These are phyloP conservation scores for Pachyuromys duprasi DNA, from an alignment of 2,797 vertebrate genomes.

Conservation along the genomic window DNA sequence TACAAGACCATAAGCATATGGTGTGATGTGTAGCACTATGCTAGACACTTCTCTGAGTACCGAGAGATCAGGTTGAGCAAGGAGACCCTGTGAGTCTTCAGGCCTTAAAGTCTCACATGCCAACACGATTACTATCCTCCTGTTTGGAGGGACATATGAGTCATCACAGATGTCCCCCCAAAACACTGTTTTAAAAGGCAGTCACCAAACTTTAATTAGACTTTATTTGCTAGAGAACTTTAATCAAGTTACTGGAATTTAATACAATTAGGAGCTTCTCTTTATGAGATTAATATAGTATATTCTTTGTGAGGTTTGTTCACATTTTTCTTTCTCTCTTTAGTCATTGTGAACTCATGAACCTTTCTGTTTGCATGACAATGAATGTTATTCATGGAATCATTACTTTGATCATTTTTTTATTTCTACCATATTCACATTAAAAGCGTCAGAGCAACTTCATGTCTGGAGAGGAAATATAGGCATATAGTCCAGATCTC, in stretches of 20 bases:
- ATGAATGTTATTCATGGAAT: not conserved
- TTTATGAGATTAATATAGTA: not conserved
- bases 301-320: not conserved
- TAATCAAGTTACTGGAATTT: not conserved
- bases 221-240: not conserved
- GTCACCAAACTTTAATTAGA: not conserved
- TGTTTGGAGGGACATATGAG: not conserved
- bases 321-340: not conserved
- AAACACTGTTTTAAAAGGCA: not conserved
- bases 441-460: not conserved
- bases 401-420: not conserved
- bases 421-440: not conserved
- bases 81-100: not conserved
- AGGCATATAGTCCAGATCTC: not conserved
- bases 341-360: not conserved
- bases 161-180: not conserved
- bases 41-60: not conserved
- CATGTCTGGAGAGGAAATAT: not conserved
- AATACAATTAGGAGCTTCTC: not conserved
- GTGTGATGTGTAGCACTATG: not conserved
- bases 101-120: no score
- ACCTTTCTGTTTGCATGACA: not conserved
- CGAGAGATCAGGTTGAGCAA: not conserved
- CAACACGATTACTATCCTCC: not conserved
- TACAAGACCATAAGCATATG: not conserved